Conservation (phyloP, 1,140 invertebrate species). For the Tribolium madens region DNA sequence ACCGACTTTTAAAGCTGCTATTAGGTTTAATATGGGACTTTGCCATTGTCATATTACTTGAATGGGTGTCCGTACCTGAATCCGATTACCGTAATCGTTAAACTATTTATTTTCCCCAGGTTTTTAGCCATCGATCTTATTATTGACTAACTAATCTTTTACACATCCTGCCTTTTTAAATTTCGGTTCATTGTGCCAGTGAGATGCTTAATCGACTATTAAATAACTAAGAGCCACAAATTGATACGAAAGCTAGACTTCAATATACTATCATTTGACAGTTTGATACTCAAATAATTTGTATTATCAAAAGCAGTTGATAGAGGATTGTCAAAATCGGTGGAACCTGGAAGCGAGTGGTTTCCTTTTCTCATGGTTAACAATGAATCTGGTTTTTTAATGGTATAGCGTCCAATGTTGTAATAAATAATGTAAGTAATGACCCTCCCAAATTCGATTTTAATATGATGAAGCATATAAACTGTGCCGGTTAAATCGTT, state of each 20-base stretch:
- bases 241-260: background rate
- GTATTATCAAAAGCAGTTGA: too few relatives aligned
- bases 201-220: slow-evolving; percentile 41
- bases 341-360: background rate
- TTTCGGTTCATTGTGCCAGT: slow-evolving; percentile 4
- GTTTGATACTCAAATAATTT: too few relatives aligned
- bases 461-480: slow-evolving; percentile 35
- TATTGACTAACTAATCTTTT: slow-evolving; percentile 50
- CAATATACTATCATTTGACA: too few relatives aligned
- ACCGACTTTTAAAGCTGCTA: slow-evolving; percentile 63
- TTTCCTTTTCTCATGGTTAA: slow-evolving; percentile 15
- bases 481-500: slow-evolving; percentile 27
- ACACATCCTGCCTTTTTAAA: slow-evolving; percentile 54
- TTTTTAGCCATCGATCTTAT: slow-evolving; percentile 54
- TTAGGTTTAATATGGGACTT: slow-evolving; percentile 63
- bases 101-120: slow-evolving; percentile 55
- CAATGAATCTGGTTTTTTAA: slow-evolving; percentile 7
- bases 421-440: slow-evolving; percentile 33
- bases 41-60: slow-evolving; percentile 56
- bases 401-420: background rate
- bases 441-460: slow-evolving; percentile 35
- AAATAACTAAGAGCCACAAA: background rate
- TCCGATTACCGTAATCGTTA: slow-evolving; percentile 60
- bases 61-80: slow-evolving; percentile 59
- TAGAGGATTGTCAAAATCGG: background rate